Conservation (phyloP, 2,113 vertebrate species). For the Dendropsophus ebraccatus region DNA sequence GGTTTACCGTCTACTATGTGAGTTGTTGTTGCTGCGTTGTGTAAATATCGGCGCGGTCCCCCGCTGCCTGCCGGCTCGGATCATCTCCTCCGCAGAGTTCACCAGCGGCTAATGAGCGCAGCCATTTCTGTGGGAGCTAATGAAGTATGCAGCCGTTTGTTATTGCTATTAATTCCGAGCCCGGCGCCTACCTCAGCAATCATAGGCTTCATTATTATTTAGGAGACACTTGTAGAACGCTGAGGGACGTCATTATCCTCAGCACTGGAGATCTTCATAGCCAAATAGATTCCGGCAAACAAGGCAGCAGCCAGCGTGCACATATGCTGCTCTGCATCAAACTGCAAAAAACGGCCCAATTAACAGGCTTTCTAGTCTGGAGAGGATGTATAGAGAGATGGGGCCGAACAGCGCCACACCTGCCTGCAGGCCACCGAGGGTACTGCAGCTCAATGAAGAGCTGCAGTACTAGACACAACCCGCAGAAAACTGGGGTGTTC, state of each 20-base stretch:
- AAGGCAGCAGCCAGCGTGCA: background rate
- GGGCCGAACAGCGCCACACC: too few relatives aligned
- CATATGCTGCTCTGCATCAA: constrained; percentile 3
- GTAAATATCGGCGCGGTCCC: background rate
- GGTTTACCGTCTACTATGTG: background rate
- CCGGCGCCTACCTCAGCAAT: constrained; percentile 49
- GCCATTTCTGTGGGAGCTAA: constrained; percentile 26
- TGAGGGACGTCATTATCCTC: constrained; percentile 38
- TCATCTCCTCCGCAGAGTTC: constrained; percentile 19
- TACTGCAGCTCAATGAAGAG: too few relatives aligned
- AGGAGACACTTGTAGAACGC: constrained; percentile 44
- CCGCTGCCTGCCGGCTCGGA: background rate
- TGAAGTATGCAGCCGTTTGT: constrained; percentile 46
- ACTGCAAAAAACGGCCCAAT: background rate
- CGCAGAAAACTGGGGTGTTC: too few relatives aligned
- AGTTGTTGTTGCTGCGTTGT: background rate
- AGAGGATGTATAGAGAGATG: too few relatives aligned
- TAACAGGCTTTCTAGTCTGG: too few relatives aligned
- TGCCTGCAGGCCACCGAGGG: too few relatives aligned
- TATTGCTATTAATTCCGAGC: constrained; percentile 49
- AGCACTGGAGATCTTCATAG: background rate
- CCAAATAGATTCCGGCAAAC: background rate
- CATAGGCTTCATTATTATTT: constrained; percentile 33
- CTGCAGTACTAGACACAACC: too few relatives aligned
- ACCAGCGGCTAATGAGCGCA: constrained; percentile 31